Evolutionary conservation across 1,140 invertebrate genomes (phyloP), one percentile per base, ranked within the genome.

Genomic region (Orchesella cincta): DNA sequence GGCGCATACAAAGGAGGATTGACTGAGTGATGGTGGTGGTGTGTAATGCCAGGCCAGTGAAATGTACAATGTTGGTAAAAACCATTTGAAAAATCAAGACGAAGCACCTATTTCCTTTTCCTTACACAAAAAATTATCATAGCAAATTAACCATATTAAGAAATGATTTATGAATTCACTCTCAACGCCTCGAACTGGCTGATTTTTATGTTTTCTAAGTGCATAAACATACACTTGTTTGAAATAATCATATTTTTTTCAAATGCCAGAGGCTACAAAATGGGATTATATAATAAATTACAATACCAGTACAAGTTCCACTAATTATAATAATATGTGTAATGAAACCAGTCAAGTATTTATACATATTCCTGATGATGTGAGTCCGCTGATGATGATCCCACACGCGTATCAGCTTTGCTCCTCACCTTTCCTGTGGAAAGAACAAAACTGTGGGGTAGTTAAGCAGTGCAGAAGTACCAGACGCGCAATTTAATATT

Each of bases 41-140:
- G 8, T 46, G 20, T 12, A 20, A 8, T 46, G 39, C 39, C 8
- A 46, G 8, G 8, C 8, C 39, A 46, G 8, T 12, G 20, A 46
- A 26, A n/a, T 23, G 12, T 57, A 57, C 52, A 18, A 3, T n/a
- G 52, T 57, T 8, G 23, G 14, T n/a, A 26, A 57, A 26, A 57
- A 26, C 14, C 3, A 5, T 14, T 8, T 57, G 23, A 23, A 23
- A 57, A 57, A 57, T 57, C 52, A 23, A 57, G 52, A 57, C 23
- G 52, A 57, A 57, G 23, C 52, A n/a, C 52, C 52, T 57, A 57
- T 57, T 57, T 57, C 52, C 52, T 57, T 57, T 57, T 57, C 52
- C 14, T n/a, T 57, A 12, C 23, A n/a, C 5, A 14, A 18, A 14
- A 57, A 23, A 57, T 57, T 57, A 57, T 57, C 52, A 57, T 57